Evolutionary conservation across 2,797 vertebrate genomes (phyloP), one percentile per base, ranked within the genome.

Genomic region (Melanogrammus aeglefinus): DNA sequence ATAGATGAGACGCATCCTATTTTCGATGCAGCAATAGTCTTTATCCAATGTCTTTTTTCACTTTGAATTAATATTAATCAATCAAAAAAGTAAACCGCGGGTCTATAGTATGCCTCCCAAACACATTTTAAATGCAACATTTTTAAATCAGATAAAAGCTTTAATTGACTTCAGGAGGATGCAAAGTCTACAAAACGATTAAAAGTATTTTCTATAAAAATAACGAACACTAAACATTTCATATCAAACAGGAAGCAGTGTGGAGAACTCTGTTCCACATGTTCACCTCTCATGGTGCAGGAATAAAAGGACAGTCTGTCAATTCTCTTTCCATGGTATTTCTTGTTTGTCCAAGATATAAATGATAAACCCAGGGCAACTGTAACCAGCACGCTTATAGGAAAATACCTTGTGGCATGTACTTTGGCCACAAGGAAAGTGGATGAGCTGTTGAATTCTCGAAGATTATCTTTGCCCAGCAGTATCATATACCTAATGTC

Each of bases 151-250:
- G 14, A 74, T 63, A 76, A 76, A 57, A 76, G 18, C 78, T 88
- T 88, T 92, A 92, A 92, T 92, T 93, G 84, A 83, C 75, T 80
- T 80, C 79, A 84, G 78, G 81, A 81, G 82, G 81, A 88, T 81
- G 78, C 85, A 83, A 87, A 88, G 85, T 72, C 70, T 72, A 72
- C 70, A 72, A 91, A 90, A 91, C 89, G 86, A 84, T 85, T 85
- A 44, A 87, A 83, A 84, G 79, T 94, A 94, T 94, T 94, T 86
- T 72, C 91, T 88, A 94, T 94, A 91, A 96, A 94, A 77, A 96
- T 86, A 92, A 95, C 78, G 90, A 92, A 88, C 91, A 94, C 51
- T 92, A 92, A 75, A 86, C 75, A 87, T 78, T 74, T 44, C 36
- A 82, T 75, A 83, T 72, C 21, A 16, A 72, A 72, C 27, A 72